Percentiles rank a stretch among this genome's conserved stretches.
Conservation (phyloP, 2,888 invertebrate genomes). For the Pseudococcus jackbeardsleyi region DNA sequence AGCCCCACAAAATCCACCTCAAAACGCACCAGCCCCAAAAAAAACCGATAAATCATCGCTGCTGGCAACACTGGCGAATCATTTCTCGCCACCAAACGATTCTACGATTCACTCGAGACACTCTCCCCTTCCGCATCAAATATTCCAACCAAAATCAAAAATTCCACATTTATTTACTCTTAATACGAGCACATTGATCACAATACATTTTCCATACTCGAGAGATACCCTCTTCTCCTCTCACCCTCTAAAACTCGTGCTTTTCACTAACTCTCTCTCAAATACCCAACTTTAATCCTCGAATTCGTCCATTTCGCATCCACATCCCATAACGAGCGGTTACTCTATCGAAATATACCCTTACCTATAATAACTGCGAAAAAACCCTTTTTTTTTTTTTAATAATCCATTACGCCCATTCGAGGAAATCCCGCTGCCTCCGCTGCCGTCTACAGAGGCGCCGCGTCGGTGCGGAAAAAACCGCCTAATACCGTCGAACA, state of each 20-base stretch:
- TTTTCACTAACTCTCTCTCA: neutral
- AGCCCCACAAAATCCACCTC: no score
- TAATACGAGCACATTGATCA: neutral
- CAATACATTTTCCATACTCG: neutral
- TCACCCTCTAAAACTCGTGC: neutral
- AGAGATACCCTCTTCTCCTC: neutral
- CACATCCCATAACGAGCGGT: no score
- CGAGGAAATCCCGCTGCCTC: neutral
- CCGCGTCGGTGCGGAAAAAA: slow-evolving; percentile 14
- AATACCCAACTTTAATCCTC: neutral
- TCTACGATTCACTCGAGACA: no score
- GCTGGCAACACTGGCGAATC: no score
- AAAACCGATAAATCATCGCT: no score
- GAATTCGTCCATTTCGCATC: neutral
- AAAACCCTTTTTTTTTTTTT: neutral
- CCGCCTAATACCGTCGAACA: slow-evolving; percentile 14
- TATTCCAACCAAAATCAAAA: no score
- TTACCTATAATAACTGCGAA: neutral
- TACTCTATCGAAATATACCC: neutral
- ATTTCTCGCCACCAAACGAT: no score
- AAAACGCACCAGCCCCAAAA: no score
- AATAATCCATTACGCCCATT: slow-evolving; percentile 31
- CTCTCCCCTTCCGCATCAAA: no score
- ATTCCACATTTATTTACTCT: no score
- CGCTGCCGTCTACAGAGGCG: neutral